A percentile compares a stretch with the other conserved stretches of the same genome.
Conservation (phyloP, 2,888 invertebrate species). For the Stenichneumon culpator region DNA sequence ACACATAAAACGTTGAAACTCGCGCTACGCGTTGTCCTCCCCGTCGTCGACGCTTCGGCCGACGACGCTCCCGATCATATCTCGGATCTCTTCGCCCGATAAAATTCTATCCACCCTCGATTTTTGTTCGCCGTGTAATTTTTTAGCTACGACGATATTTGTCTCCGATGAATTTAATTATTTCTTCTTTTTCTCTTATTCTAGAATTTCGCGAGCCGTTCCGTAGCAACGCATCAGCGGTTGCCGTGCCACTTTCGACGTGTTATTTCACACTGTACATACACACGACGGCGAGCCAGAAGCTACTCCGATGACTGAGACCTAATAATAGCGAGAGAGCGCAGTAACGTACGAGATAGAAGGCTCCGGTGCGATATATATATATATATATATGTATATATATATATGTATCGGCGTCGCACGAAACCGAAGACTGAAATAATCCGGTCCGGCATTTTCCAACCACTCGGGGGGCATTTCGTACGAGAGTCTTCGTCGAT, state of each 20-base stretch:
- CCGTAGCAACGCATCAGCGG: conserved; percentile 6
- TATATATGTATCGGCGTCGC: conserved; percentile 8
- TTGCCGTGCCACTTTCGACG: conserved; percentile 66
- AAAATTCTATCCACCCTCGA: not conserved
- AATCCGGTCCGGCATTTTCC: conserved; percentile 47
- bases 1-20: conserved; percentile 21
- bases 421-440: conserved; percentile 54
- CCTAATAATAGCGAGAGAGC: conserved; percentile 82
- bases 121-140: not conserved
- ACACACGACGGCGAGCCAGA: conserved; percentile 56
- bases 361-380: conserved; percentile 15
- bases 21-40: conserved; percentile 26
- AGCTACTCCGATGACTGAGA: conserved; percentile 80
- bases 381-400: not conserved
- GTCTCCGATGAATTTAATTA: not conserved
- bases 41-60: conserved; percentile 20
- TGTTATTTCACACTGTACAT: conserved; percentile 64
- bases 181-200: conserved; percentile 1
- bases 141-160: not conserved
- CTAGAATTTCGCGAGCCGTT: not conserved
- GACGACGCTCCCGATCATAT: conserved; percentile 9
- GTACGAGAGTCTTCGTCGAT: conserved; percentile 19
- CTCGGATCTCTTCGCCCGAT: not conserved
- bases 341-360: conserved; percentile 47
- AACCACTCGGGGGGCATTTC: conserved; percentile 23